Conservation (phyloP, 1,140 invertebrate species). For the Zaprionus lachaisei region DNA sequence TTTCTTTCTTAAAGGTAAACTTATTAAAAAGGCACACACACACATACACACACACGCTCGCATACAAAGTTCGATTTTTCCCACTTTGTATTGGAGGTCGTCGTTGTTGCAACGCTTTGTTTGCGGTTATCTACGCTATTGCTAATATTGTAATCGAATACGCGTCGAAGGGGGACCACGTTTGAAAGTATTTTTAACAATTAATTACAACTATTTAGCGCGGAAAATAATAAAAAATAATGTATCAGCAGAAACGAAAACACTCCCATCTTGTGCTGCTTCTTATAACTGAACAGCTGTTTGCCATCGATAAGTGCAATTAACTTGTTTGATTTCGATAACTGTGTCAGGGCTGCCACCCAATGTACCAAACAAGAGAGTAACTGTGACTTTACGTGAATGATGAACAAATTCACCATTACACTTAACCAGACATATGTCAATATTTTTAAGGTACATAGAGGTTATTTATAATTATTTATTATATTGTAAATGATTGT, state of each 20-base stretch:
- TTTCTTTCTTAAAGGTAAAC: slow-evolving; percentile 56
- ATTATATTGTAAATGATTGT: not conserved
- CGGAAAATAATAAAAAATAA: slow-evolving; percentile 60
- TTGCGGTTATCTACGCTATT: slow-evolving; percentile 31
- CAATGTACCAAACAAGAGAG: not conserved
- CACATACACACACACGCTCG: slow-evolving; percentile 41
- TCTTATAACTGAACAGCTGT: slow-evolving; percentile 84
- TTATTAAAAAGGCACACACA: slow-evolving; percentile 45
- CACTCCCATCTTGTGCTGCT: slow-evolving; percentile 71
- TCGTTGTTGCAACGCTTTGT: slow-evolving; percentile 57
- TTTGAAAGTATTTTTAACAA: slow-evolving; percentile 47
- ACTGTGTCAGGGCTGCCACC: not conserved
- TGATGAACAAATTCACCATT: not conserved
- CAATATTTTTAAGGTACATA: not conserved
- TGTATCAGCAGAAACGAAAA: slow-evolving; percentile 59
- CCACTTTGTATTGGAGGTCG: slow-evolving; percentile 76
- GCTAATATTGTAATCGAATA: slow-evolving; percentile 35
- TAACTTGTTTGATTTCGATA: slow-evolving; percentile 47
- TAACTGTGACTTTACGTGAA: slow-evolving; percentile 15
- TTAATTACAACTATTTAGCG: slow-evolving; percentile 54
- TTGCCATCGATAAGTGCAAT: slow-evolving; percentile 33
- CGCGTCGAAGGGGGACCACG: slow-evolving; percentile 16
- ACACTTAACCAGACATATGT: not conserved
- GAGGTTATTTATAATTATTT: slow-evolving; percentile 60
- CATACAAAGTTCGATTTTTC: slow-evolving; percentile 75